phyloP scores from a whole-genome alignment of 35 echinoderm and acorn worm genomes.

The Hemicentrotus pulcherrimus region DNA sequence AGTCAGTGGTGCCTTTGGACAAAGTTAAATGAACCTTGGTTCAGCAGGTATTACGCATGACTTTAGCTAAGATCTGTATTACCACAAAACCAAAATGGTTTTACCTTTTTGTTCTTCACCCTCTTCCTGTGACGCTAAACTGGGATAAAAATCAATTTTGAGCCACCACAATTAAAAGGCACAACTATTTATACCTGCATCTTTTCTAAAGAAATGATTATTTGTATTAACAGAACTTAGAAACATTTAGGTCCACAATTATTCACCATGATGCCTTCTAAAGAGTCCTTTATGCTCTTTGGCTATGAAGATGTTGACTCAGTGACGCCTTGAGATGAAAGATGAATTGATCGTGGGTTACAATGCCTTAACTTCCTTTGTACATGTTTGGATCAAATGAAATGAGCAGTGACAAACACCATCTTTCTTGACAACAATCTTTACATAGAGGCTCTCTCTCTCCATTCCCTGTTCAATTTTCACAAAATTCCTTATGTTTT shows the following conservation, averaged over 20 bases:
- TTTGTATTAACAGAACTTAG: neutral
- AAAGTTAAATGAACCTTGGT: slow-evolving; percentile 12
- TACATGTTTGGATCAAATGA: neutral
- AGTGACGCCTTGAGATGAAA: neutral
- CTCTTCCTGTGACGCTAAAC: neutral
- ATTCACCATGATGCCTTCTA: neutral
- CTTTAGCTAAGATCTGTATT: neutral
- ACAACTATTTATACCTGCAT: neutral
- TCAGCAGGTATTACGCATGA: neutral
- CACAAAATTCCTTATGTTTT: neutral
- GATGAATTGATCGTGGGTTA: neutral
- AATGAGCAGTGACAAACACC: neutral
- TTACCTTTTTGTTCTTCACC: neutral
- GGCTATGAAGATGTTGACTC: neutral
- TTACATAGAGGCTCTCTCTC: neutral
- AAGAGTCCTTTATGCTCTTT: neutral
- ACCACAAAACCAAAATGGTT: neutral
- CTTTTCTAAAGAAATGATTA: neutral
- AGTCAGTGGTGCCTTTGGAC: neutral
- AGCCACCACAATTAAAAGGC: neutral
- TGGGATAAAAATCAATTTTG: neutral
- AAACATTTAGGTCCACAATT: neutral
- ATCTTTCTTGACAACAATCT: neutral
- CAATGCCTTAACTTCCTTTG: neutral
- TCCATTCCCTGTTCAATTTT: neutral